Base-by-base conservation (phyloP, 2,797 vertebrate genomes). In the Geotrypetes seraphini region DNA sequence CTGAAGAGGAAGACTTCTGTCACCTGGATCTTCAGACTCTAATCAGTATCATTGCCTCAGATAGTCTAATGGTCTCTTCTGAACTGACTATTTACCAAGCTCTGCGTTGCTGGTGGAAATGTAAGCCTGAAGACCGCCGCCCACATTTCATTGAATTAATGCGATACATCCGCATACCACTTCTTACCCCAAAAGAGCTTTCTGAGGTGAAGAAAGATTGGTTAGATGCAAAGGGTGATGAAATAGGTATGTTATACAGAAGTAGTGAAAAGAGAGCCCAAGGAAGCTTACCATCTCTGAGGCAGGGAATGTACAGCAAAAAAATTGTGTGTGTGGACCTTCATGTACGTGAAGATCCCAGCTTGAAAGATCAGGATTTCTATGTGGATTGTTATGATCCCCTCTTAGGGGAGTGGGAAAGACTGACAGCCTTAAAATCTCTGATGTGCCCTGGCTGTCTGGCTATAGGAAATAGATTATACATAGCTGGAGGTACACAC, bases 261-360 rank as follows among this genome's bases (percentile, higher is more conserved):
- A 75, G 81, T 1, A 0, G 71, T 48, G 3, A 72, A 63, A 74
- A 0, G 71, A 80, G 32, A 66, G 71, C 36, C 68, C 67, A 1
- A 72, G 77, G 7, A 78, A 84, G 2, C 1, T 52, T 84, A 12
- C 69, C 80, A 68, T 12, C 78, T 24, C 83, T 83, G 5, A 52
- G 87, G 14, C 84, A 87, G 54, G 87, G 87, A 18, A 89, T 89
- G 87, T 86, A 80, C 29, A 83, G 88, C 47, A 83, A 87, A 25
- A 84, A 81, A 57, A 86, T 89, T 1, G 84, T 88, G 6, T 88
- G 86, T 1, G 72, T 89, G 47, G 86, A 87, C 35, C 60, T 89
- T 28, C 78, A 83, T 25, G 84, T 76, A 54, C 87, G 84, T 83
- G 79, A 88, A 7, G 77, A 86, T 12, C 76, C 73, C 12, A 62